phyloP scores from a whole-genome alignment of 2,113 vertebrate genomes.

The Panthera tigris region DNA sequence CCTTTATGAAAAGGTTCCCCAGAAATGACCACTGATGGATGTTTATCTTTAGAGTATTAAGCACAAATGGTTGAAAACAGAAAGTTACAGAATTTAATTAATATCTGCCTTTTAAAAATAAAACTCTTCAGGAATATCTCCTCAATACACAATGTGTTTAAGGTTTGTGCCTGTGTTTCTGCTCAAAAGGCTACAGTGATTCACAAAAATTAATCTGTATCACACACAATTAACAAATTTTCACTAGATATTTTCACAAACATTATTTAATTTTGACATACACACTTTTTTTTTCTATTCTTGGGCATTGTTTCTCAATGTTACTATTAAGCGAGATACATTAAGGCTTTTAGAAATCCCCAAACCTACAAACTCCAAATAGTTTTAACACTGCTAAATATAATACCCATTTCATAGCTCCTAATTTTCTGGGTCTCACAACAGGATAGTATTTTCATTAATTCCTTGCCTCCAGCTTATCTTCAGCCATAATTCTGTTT shows the following conservation, averaged over 20 bases:
- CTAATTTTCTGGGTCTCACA: slow-evolving; percentile 81
- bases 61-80: background rate
- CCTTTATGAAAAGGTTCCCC: background rate
- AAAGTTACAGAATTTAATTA: background rate
- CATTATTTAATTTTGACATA: slow-evolving; percentile 49
- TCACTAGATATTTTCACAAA: slow-evolving; percentile 64
- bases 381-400: slow-evolving; percentile 79
- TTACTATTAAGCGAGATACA: slow-evolving; percentile 71
- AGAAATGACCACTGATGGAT: background rate
- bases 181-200: background rate
- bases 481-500: slow-evolving; percentile 79
- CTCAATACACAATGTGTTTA: background rate
- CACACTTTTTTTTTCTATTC: background rate
- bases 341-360: slow-evolving; percentile 71
- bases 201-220: slow-evolving; percentile 1
- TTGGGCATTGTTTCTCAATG: slow-evolving; percentile 61
- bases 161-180: background rate
- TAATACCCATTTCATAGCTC: slow-evolving; percentile 75
- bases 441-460: slow-evolving; percentile 79
- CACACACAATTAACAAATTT: background rate
- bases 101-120: background rate
- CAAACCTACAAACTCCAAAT: slow-evolving; percentile 75
- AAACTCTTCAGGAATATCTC: background rate
- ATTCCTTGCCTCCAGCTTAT: slow-evolving; percentile 80
- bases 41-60: background rate